Conservation (phyloP, 2,113 vertebrate genomes). For the Psilopogon haemacephalus region DNA sequence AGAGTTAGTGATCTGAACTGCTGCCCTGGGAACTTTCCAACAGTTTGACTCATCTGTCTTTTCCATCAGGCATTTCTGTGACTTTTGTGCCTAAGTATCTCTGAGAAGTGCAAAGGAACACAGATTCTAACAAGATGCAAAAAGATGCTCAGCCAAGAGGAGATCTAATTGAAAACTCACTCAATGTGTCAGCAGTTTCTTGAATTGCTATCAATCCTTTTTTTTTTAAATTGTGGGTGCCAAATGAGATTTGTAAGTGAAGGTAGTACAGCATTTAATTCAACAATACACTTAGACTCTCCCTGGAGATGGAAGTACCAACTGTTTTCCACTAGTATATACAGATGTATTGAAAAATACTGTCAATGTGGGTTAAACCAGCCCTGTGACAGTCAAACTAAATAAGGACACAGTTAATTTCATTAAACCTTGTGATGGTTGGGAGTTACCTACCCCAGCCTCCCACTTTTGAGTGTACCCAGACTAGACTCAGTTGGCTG, state of each 20-base stretch:
- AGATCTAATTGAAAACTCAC: constrained; percentile 10
- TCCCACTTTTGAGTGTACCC: too few relatives aligned
- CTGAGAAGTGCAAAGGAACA: background rate
- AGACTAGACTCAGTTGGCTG: too few relatives aligned
- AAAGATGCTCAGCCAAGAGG: background rate
- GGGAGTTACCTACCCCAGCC: too few relatives aligned
- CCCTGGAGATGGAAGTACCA: background rate
- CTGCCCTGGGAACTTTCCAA: constrained; percentile 36
- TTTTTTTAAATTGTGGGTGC: constrained; percentile 76
- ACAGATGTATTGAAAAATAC: background rate
- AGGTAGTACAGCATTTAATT: constrained; percentile 64
- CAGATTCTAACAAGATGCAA: constrained; percentile 6
- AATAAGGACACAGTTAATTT: background rate
- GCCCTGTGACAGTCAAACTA: background rate
- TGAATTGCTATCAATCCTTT: constrained; percentile 70
- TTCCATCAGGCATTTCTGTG: constrained; percentile 16
- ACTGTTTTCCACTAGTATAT: background rate
- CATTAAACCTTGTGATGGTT: too few relatives aligned
- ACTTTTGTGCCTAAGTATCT: background rate
- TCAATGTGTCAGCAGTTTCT: constrained; percentile 73
- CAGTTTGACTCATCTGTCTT: constrained; percentile 49
- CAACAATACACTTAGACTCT: background rate
- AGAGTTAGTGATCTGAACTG: background rate
- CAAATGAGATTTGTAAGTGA: constrained; percentile 75
- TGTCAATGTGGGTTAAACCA: background rate